Conservation (phyloP, 1,140 invertebrate species). For the Rhopalosiphum maidis region DNA sequence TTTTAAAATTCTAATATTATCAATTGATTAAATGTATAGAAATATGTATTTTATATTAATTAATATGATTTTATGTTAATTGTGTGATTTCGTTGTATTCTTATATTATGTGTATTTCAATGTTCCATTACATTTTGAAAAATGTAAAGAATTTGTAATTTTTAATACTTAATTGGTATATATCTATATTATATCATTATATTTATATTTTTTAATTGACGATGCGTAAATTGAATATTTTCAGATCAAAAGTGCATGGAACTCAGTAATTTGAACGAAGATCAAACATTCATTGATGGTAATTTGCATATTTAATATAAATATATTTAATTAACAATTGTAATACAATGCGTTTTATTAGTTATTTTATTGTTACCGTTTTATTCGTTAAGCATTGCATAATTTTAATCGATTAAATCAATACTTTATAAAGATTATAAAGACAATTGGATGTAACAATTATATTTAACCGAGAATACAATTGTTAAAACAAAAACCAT, state of each 20-base stretch:
- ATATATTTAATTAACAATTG: not conserved
- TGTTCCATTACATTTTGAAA: too few relatives aligned
- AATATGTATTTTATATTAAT: too few relatives aligned
- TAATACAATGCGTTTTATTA: not conserved
- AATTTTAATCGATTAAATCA: not conserved
- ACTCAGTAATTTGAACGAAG: constrained; percentile 45
- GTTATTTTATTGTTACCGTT: not conserved
- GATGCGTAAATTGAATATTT: not conserved
- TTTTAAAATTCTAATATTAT: too few relatives aligned
- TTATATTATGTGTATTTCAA: too few relatives aligned
- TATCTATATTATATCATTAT: not conserved
- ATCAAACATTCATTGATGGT: constrained; percentile 54
- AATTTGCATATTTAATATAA: constrained; percentile 17
- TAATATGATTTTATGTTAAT: too few relatives aligned
- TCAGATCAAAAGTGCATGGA: constrained; percentile 55
- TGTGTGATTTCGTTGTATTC: too few relatives aligned
- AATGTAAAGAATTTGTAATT: not conserved
- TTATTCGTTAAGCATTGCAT: not conserved
- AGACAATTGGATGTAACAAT: not conserved
- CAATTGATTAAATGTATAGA: too few relatives aligned
- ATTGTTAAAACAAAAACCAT: not conserved
- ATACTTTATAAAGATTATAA: not conserved
- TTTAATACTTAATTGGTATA: not conserved
- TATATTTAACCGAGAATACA: not conserved
- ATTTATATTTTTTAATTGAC: not conserved